Percentiles rank a stretch among this genome's conserved stretches.
These are phyloP conservation scores for Calycopis cecrops DNA, from an alignment of 1,140 invertebrate genomes.

Conservation along the genomic window DNA sequence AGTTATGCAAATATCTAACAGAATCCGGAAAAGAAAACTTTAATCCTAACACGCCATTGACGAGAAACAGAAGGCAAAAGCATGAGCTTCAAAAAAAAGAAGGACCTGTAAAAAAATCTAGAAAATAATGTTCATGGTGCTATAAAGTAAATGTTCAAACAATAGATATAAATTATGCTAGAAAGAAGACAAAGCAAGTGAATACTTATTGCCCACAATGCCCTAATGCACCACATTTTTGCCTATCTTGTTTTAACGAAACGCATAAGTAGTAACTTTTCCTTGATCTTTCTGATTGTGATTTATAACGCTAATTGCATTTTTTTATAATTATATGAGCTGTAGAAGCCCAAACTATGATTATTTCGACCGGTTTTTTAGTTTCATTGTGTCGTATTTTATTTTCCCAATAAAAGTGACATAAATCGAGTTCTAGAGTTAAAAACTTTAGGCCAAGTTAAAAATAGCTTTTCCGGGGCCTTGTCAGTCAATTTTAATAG, in stretches of 20 bases:
- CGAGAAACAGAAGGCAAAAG: slow-evolving; percentile 20
- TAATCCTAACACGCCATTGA: slow-evolving; percentile 13
- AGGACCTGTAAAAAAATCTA: slow-evolving; percentile 19
- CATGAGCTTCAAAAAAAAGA: slow-evolving; percentile 18
- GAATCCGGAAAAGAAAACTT: slow-evolving; percentile 19
- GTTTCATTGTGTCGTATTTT: slow-evolving; percentile 13
- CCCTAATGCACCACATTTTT: slow-evolving; percentile 17
- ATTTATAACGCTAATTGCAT: slow-evolving; percentile 17
- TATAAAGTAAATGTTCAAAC: slow-evolving; percentile 25
- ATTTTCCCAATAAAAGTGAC: slow-evolving; percentile 14
- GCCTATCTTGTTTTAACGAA: slow-evolving; percentile 16
- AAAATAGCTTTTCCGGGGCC: slow-evolving; percentile 14
- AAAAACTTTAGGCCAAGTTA: slow-evolving; percentile 13
- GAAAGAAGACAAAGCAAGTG: slow-evolving; percentile 25
- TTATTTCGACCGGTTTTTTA: too few relatives aligned
- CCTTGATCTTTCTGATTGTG: slow-evolving; percentile 16
- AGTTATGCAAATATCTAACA: slow-evolving; percentile 17
- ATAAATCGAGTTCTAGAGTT: slow-evolving; percentile 6
- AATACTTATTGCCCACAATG: slow-evolving; percentile 21
- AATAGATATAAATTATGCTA: slow-evolving; percentile 24
- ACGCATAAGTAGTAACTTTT: slow-evolving; percentile 15
- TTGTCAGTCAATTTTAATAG: slow-evolving; percentile 22
- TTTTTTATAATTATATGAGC: too few relatives aligned
- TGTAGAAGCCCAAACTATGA: too few relatives aligned
- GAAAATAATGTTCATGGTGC: slow-evolving; percentile 19